Conservation (phyloP, 1,140 invertebrate genomes). For the Thalassaphorura encarpata region DNA sequence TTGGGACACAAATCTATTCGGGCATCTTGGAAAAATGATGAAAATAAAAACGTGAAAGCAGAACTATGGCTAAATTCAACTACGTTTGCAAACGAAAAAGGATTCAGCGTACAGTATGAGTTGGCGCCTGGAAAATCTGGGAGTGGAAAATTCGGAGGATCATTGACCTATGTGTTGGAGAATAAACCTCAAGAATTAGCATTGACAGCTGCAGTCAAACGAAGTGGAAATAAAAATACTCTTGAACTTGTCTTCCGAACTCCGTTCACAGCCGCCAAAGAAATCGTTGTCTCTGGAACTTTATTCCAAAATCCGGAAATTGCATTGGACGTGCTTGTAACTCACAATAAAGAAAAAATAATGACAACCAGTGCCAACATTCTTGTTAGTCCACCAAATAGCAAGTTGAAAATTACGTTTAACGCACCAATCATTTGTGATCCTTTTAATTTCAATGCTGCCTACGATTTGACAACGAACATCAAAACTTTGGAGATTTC, state of each 20-base stretch:
- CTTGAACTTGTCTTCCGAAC: conserved; percentile 18
- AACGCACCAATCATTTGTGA: conserved; percentile 17
- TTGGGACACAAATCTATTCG: conserved; percentile 1
- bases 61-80: conserved; percentile 7
- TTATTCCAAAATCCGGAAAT: conserved; percentile 1
- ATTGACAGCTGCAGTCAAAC: conserved; percentile 3
- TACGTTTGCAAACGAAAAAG: neutral
- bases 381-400: conserved; percentile 8
- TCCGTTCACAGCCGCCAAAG: conserved; percentile 7
- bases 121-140: neutral
- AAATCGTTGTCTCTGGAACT: conserved; percentile 5
- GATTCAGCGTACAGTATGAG: neutral
- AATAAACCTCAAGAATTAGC: neutral
- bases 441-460: conserved; percentile 13
- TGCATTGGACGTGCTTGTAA: neutral
- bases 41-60: conserved; percentile 10
- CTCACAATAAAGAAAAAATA: conserved; percentile 4
- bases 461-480: conserved; percentile 11
- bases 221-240: neutral
- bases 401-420: conserved; percentile 13
- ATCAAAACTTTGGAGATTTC: conserved; percentile 14
- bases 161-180: conserved; percentile 4
- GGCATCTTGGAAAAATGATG: conserved; percentile 15
- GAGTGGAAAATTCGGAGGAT: neutral
- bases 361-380: neutral